Base-by-base conservation (phyloP, 2,113 vertebrate species). In the Nesospiza acunhae region DNA sequence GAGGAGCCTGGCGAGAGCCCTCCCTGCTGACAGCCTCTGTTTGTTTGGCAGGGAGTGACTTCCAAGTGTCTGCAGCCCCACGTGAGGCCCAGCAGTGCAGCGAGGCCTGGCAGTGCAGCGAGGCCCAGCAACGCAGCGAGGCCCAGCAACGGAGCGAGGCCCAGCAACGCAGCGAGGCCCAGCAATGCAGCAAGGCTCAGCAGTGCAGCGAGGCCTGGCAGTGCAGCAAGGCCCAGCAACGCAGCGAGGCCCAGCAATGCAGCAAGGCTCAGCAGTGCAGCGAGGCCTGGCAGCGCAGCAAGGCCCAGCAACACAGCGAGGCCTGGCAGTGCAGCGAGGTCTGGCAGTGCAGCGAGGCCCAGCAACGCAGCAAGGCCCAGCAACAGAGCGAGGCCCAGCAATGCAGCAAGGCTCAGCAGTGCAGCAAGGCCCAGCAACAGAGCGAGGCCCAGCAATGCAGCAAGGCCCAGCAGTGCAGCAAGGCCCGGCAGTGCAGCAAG, bases 41-140 rank as follows among this genome's bases (percentile, higher is more conserved):
- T 97, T 85, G 91, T 69, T 96, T 97, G 97, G 98, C 97, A 98
- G 60, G 42, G 96, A 85, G 39, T 92, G 97, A 96, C 96, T 91
- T 87, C 59, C 47, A 84, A 1, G 76, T 6, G 52, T 18, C 31
- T 10, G 47, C 31, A 55, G 66, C 13, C 37, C 35, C 35, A 60
- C 1, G 24, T 3, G 17, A 60, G 16, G 6, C n/a, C n/a, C 10
- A 6, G 24, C 59, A 60, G 24, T 1, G 22, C 58, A 37, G 56
- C 10, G 2, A 37, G n/a, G 31, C 55, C 11, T n/a, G n/a, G 19
- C 53, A 55, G 31, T 3, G 12, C 53, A 33, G 53, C 5, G 1
- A 23, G 80, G 39, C n/a, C 15, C 35, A 7, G 26, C 37, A 62
- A 11, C 0, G 18, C 37, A 41, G 37, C 2, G 0, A 30, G 11